Base-by-base conservation (phyloP, 2,888 invertebrate genomes). In the Bursaphelenchus okinawaensis region DNA sequence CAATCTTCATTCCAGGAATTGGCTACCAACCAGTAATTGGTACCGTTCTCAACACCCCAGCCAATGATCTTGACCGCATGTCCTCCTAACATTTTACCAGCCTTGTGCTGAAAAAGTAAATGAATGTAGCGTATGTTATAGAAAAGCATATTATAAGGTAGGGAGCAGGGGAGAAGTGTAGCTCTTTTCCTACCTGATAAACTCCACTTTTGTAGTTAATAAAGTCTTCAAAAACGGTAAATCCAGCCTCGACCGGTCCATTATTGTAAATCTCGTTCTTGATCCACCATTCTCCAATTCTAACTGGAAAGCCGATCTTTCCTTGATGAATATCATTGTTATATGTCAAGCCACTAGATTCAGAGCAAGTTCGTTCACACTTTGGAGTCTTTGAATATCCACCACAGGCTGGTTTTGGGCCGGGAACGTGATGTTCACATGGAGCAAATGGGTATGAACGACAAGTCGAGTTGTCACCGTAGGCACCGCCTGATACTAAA, bases 1-100 rank as follows among this genome's bases (percentile, higher is more conserved):
- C 66, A 66, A 29, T 68, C 55, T 0, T 87, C 86, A 84, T 92
- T 92, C 92, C 92, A 93, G 0, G 91, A 91, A 85, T 93, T 93
- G 55, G 90, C 91, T 74, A 91, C 88, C 19, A 91, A 86, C 92
- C 92, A 93, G 83, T 91, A 93, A 40, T 90, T 89, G 59, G 87
- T 87, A 4, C 87, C 87, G 56, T 88, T 87, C 40, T 74, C 69
- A 71, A 91, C 89, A 40, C 92, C 92, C 90, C 91, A 93, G 9
- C 92, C 92, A 51, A 92, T 83, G 57, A 92, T 89, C 79, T 89
- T 89, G 62, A 92, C 88, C 29, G 92, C 91, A 83, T 92, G 92
- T 0, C 90, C 91, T 24, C 91, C 92, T 24, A 84, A 86, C 1
- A 64, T 68, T 12, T 86, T 84, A 2, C 92, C 91, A 66, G 87